Percentiles rank a stretch among this genome's conserved stretches.
phyloP scores from a whole-genome alignment of 2,888 invertebrate species.

The Andrena hattorfiana region DNA sequence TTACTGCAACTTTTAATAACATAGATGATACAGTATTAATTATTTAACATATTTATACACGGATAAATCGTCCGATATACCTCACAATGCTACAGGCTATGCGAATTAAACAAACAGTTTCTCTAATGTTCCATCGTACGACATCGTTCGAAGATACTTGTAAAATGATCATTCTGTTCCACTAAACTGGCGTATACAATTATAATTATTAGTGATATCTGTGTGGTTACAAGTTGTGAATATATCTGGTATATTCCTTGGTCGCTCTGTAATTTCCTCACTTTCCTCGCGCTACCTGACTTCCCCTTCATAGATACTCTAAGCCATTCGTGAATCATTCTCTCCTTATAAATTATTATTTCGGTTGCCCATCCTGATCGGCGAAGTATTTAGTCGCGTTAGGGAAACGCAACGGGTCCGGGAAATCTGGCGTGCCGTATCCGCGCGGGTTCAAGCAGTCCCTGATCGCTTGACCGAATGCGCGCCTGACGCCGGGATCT shows the following conservation, averaged over 20 bases:
- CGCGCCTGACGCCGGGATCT: slow-evolving; percentile 80
- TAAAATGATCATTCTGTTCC: slow-evolving; percentile 29
- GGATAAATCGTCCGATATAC: slow-evolving; percentile 30
- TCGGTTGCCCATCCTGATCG: slow-evolving; percentile 75
- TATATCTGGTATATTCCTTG: slow-evolving; percentile 49
- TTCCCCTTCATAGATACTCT: slow-evolving; percentile 59
- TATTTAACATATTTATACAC: slow-evolving; percentile 57
- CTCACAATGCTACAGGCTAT: slow-evolving; percentile 33
- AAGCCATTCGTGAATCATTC: slow-evolving; percentile 40
- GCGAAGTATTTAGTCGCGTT: slow-evolving; percentile 85
- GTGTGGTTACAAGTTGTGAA: slow-evolving; percentile 42
- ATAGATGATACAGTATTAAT: slow-evolving; percentile 51
- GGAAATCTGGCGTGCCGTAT: slow-evolving; percentile 83
- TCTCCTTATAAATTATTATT: slow-evolving; percentile 70
- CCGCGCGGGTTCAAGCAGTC: slow-evolving; percentile 81
- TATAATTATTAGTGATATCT: slow-evolving; percentile 44
- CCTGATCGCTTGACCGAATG: slow-evolving; percentile 83
- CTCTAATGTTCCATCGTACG: slow-evolving; percentile 11
- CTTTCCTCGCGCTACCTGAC: slow-evolving; percentile 44
- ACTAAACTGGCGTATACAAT: slow-evolving; percentile 35
- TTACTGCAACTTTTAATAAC: slow-evolving; percentile 50
- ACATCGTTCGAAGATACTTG: slow-evolving; percentile 32
- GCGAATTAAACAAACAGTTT: slow-evolving; percentile 28
- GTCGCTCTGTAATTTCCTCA: slow-evolving; percentile 41
- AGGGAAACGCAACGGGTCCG: slow-evolving; percentile 84